phyloP scores from a whole-genome alignment of 2,888 invertebrate genomes.

The Drosophila borealis region DNA sequence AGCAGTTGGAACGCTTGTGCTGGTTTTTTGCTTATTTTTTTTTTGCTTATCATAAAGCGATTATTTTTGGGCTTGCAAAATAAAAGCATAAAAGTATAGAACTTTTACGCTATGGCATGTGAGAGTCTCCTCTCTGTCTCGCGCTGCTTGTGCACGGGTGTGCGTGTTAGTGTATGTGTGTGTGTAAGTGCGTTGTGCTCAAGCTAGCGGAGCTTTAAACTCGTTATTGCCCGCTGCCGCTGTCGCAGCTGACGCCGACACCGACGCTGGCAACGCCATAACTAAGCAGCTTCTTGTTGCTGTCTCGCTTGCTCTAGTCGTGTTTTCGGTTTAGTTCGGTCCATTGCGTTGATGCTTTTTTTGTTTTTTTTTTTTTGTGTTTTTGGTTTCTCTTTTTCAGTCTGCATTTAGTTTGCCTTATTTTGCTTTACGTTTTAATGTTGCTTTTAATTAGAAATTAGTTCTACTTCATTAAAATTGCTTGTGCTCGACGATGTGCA shows the following conservation, averaged over 20 bases:
- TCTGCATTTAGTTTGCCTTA: slow-evolving; percentile 38
- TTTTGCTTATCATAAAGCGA: slow-evolving; percentile 71
- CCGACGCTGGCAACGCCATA: slow-evolving; percentile 17
- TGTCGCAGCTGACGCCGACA: slow-evolving; percentile 15
- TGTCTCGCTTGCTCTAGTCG: slow-evolving; percentile 17
- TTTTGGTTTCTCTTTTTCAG: slow-evolving; percentile 6
- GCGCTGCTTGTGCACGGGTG: slow-evolving; percentile 3
- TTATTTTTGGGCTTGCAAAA: slow-evolving; percentile 69
- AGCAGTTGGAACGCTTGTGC: slow-evolving; percentile 22
- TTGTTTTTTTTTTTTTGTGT: slow-evolving; percentile 11
- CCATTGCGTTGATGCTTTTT: slow-evolving; percentile 30
- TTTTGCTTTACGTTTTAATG: slow-evolving; percentile 52
- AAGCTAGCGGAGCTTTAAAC: slow-evolving; percentile 72
- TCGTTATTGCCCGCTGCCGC: slow-evolving; percentile 62
- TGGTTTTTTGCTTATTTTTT: slow-evolving; percentile 30
- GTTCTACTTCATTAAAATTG: slow-evolving; percentile 67
- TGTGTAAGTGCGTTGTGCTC: slow-evolving; percentile 45
- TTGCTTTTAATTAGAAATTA: slow-evolving; percentile 69
- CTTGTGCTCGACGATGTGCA: slow-evolving; percentile 50
- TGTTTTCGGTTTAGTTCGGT: slow-evolving; percentile 15
- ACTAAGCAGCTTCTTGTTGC: slow-evolving; percentile 58
- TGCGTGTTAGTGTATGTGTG: slow-evolving; percentile 9
- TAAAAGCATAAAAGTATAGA: slow-evolving; percentile 65
- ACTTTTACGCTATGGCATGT: slow-evolving; percentile 63
- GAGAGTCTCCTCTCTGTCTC: slow-evolving; percentile 21